These are phyloP conservation scores for Pangasius mekongensis DNA, from an alignment of 2,797 vertebrate species.

Conservation along the genomic window DNA sequence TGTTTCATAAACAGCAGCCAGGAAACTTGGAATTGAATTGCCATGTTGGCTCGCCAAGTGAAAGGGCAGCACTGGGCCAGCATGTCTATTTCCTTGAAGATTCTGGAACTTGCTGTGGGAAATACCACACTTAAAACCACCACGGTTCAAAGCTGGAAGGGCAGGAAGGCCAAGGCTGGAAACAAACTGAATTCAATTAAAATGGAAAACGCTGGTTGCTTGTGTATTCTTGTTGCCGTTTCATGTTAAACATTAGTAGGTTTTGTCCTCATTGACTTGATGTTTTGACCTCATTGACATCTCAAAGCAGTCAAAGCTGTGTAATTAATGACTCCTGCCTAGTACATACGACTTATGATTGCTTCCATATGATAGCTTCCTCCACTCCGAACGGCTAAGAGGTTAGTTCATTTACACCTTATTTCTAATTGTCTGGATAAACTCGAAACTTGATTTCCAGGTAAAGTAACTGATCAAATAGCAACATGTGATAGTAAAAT, in stretches of 20 bases:
- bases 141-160: slow-evolving; percentile 13
- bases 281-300: not conserved
- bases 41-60: slow-evolving; percentile 56
- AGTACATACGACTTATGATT: not conserved
- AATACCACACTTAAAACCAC: slow-evolving; percentile 30
- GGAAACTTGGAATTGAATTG: slow-evolving; percentile 63
- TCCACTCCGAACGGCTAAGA: not conserved
- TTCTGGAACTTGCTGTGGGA: slow-evolving; percentile 54
- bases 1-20: slow-evolving; percentile 63
- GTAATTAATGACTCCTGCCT: slow-evolving; percentile 18
- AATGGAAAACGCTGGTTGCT: not conserved
- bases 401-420: slow-evolving; percentile 1
- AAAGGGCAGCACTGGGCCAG: slow-evolving; percentile 50
- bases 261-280: slow-evolving; percentile 12
- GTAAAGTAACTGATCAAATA: not conserved
- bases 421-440: not conserved
- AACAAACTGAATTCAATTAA: slow-evolving; percentile 16
- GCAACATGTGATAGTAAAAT: not conserved
- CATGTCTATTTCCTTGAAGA: slow-evolving; percentile 45
- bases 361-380: slow-evolving; percentile 7
- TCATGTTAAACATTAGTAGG: not conserved
- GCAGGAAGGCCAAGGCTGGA: not conserved
- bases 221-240: not conserved
- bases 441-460: not conserved
- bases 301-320: not conserved